Conservation (phyloP, 2,888 invertebrate genomes). For the Thyatira batis region DNA sequence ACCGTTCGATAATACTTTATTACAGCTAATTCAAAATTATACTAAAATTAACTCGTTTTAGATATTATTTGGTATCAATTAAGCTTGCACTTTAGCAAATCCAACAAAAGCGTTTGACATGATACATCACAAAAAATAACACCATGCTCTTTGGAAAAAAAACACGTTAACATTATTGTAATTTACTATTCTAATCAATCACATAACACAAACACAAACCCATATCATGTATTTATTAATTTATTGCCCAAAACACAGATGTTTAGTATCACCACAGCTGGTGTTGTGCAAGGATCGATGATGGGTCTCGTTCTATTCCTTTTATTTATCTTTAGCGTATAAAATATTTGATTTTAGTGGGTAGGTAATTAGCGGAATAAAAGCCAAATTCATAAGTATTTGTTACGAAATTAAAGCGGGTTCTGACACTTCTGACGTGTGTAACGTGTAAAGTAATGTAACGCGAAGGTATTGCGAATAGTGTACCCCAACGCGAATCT, state of each 20-base stretch:
- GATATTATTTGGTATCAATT: neutral
- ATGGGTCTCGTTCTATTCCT: conserved; percentile 30
- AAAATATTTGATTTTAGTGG: neutral
- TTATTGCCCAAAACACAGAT: neutral
- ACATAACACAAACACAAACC: neutral
- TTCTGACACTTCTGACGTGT: too few relatives aligned
- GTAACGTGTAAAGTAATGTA: too few relatives aligned
- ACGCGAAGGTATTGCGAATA: too few relatives aligned
- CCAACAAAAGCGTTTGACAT: neutral
- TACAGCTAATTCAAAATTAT: neutral
- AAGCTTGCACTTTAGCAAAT: neutral
- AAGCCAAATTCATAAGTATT: neutral
- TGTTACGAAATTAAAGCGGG: neutral
- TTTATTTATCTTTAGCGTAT: neutral
- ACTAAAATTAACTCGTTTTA: too few relatives aligned
- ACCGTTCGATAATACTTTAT: too few relatives aligned
- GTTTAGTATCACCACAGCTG: conserved; percentile 18
- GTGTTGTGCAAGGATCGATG: conserved; percentile 31
- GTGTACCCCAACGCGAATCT: too few relatives aligned
- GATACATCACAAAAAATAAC: conserved; percentile 5
- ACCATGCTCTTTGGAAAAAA: neutral
- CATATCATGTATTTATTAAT: neutral
- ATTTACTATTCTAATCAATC: neutral
- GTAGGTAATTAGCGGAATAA: neutral
- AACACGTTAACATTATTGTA: neutral